phyloP scores from a whole-genome alignment of 1,140 invertebrate species.

The Pseudoatta argentina region DNA sequence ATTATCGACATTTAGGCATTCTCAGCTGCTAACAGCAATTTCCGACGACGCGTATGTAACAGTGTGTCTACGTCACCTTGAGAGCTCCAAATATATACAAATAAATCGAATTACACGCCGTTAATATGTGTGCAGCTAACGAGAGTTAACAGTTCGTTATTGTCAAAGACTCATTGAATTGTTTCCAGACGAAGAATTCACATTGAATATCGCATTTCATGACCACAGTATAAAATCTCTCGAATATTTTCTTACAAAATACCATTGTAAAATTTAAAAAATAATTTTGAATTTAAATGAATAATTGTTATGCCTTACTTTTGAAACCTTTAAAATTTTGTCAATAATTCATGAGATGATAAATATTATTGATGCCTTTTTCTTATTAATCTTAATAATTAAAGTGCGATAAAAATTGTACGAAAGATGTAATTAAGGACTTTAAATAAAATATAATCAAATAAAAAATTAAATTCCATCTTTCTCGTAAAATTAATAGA shows the following conservation, averaged over 20 bases:
- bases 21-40: slow-evolving; percentile 71
- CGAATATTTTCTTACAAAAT: background rate
- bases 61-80: background rate
- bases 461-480: background rate
- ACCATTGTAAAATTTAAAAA: background rate
- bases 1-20: slow-evolving; percentile 77
- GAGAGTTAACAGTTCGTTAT: background rate
- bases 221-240: background rate
- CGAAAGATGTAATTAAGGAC: background rate
- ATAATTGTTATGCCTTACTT: background rate
- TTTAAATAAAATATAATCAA: background rate
- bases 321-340: background rate
- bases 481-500: background rate
- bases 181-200: background rate
- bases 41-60: slow-evolving; percentile 52
- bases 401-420: background rate
- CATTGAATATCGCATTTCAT: background rate
- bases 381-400: background rate
- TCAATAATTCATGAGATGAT: background rate
- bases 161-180: background rate
- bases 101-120: slow-evolving; percentile 60
- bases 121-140: slow-evolving; percentile 32
- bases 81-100: slow-evolving; percentile 36
- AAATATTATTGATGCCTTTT: background rate
- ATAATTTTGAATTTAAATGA: background rate